Conservation (phyloP, 1,140 invertebrate genomes). For the Lysiphlebus fabarum region DNA sequence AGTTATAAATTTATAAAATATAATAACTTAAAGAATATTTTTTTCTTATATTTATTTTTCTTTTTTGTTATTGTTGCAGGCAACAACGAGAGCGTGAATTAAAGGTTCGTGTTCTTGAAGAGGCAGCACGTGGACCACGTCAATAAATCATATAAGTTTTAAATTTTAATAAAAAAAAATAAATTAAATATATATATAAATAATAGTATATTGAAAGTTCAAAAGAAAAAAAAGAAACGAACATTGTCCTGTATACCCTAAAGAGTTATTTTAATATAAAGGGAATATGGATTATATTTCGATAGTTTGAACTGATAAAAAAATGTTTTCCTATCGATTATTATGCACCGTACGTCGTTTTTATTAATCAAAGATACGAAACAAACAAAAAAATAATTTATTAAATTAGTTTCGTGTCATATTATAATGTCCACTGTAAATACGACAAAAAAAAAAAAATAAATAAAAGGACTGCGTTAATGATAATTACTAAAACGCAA, state of each 20-base stretch:
- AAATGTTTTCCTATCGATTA: conserved; percentile 31
- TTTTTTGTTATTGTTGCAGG: conserved; percentile 55
- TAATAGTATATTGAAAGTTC: conserved; percentile 14
- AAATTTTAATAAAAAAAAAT: conserved; percentile 22
- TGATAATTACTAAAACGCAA: conserved; percentile 7
- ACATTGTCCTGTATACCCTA: background rate
- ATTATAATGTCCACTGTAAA: conserved; percentile 32
- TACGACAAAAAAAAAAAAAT: conserved; percentile 23
- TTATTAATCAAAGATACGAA: conserved; percentile 20
- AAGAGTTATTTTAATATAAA: no score
- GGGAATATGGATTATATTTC: no score
- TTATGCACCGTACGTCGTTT: conserved; percentile 19
- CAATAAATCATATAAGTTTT: conserved; percentile 50
- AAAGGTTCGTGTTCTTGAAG: conserved; percentile 79
- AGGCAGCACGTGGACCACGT: conserved; percentile 74
- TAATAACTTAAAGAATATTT: no score
- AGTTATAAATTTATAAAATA: no score
- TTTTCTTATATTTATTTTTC: conserved; percentile 11
- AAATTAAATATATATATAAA: conserved; percentile 30
- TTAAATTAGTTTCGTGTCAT: conserved; percentile 29
- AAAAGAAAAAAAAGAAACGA: conserved; percentile 1
- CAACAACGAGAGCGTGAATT: conserved; percentile 80
- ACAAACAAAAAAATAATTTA: conserved; percentile 13
- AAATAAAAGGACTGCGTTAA: background rate
- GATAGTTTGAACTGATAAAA: no score